These are phyloP conservation scores for Empis livida DNA, from an alignment of 2,888 invertebrate genomes.

Conservation along the genomic window DNA sequence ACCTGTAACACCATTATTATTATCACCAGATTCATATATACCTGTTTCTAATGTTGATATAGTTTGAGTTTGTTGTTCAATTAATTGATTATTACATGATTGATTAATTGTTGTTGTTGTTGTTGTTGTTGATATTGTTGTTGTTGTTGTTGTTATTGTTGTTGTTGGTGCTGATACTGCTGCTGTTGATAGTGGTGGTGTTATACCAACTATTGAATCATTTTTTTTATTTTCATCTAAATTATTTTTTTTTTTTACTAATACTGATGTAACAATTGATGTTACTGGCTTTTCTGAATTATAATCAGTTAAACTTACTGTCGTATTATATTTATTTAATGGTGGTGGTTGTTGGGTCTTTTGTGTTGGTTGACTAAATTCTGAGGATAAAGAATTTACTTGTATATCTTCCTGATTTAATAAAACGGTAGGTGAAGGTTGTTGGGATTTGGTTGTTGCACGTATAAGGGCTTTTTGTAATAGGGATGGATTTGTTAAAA, in stretches of 20 bases:
- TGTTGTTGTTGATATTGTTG: conserved; percentile 6
- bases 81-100: too few species aligned
- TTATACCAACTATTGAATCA: not conserved
- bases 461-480: conserved; percentile 60
- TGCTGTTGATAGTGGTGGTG: conserved; percentile 4
- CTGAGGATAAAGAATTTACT: conserved; percentile 9
- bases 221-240: conserved; percentile 11
- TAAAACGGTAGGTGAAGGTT: conserved; percentile 22
- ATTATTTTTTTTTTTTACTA: conserved; percentile 13
- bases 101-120: not conserved
- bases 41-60: not conserved
- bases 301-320: conserved; percentile 47
- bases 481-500: conserved; percentile 47
- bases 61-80: not conserved
- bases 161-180: conserved; percentile 8
- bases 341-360: conserved; percentile 19
- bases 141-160: conserved; percentile 7
- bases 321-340: conserved; percentile 54
- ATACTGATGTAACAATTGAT: conserved; percentile 41
- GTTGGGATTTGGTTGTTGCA: conserved; percentile 47
- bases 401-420: conserved; percentile 13
- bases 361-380: not conserved
- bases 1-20: not conserved
- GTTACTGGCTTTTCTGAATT: conserved; percentile 47
- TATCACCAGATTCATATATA: not conserved